Evolutionary conservation across 2,797 vertebrate species (phyloP).

Genomic region (Acanthurus tractus): DNA sequence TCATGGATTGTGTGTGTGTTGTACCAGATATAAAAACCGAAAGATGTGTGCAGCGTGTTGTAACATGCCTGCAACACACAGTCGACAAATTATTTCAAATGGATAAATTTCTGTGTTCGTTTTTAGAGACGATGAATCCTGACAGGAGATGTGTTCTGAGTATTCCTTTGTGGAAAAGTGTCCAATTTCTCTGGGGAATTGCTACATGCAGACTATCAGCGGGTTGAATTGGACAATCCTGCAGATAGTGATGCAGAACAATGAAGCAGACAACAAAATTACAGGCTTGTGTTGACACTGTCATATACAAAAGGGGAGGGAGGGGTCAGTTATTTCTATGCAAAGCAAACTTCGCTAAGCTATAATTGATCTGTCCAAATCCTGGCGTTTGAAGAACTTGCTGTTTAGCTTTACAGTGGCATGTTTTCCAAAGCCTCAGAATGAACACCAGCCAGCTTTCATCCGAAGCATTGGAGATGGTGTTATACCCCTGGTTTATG

Average conservation of each 20-base stretch:
- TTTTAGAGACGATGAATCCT: slow-evolving; percentile 3
- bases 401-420: slow-evolving; percentile 47
- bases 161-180: slow-evolving; percentile 32
- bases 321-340: slow-evolving; percentile 61
- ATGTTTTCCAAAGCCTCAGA: slow-evolving; percentile 51
- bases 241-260: slow-evolving; percentile 64
- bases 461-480: slow-evolving; percentile 17
- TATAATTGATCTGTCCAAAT: slow-evolving; percentile 68
- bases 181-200: slow-evolving; percentile 48
- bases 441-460: slow-evolving; percentile 29
- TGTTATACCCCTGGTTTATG: slow-evolving; percentile 28
- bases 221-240: slow-evolving; percentile 53
- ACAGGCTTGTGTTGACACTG: slow-evolving; percentile 59
- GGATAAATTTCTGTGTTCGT: neutral
- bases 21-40: slow-evolving; percentile 12
- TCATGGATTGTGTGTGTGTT: neutral
- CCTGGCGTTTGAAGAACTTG: slow-evolving; percentile 30
- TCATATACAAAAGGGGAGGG: slow-evolving; percentile 42
- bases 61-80: slow-evolving; percentile 16
- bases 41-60: slow-evolving; percentile 17
- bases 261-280: slow-evolving; percentile 71
- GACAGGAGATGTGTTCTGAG: slow-evolving; percentile 11
- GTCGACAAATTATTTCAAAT: neutral
- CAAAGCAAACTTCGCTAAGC: slow-evolving; percentile 57
- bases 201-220: slow-evolving; percentile 40